phyloP scores from a whole-genome alignment of 2,888 invertebrate species.

The Teinopalpus imperialis region DNA sequence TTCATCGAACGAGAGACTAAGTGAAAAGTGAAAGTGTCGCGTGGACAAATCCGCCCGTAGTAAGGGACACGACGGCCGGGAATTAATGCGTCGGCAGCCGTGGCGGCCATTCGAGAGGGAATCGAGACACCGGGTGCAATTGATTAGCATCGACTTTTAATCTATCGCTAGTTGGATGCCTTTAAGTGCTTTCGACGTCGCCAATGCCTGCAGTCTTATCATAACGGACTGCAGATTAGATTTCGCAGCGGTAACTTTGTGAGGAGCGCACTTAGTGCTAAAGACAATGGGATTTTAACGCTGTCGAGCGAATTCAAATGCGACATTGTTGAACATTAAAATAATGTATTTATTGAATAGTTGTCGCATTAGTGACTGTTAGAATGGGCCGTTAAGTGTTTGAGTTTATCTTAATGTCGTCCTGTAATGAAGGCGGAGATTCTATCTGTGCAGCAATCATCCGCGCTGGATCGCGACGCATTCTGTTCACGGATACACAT shows the following conservation, averaged over 20 bases:
- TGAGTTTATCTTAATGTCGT: constrained; percentile 49
- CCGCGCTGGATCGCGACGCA: constrained; percentile 24
- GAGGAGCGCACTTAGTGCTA: constrained; percentile 3
- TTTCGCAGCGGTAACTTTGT: constrained; percentile 10
- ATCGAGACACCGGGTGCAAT: constrained; percentile 19
- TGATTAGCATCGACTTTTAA: constrained; percentile 30
- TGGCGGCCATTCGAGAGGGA: constrained; percentile 14
- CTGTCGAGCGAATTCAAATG: constrained; percentile 17
- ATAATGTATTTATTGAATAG: constrained; percentile 45
- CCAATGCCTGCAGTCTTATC: constrained; percentile 27
- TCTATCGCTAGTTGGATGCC: constrained; percentile 27
- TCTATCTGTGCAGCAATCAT: constrained; percentile 40
- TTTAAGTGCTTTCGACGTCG: constrained; percentile 26
- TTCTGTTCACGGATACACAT: constrained; percentile 22
- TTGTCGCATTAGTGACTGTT: constrained; percentile 39
- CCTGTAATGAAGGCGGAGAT: constrained; percentile 33
- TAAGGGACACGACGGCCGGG: constrained; percentile 36
- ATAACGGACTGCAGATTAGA: constrained; percentile 26
- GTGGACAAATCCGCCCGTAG: constrained; percentile 56
- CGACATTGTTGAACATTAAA: constrained; percentile 32
- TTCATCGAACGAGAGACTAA: constrained; percentile 45
- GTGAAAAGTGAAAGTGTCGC: constrained; percentile 62
- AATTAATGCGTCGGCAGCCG: constrained; percentile 37
- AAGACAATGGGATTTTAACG: constrained; percentile 21
- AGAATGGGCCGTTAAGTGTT: constrained; percentile 46